Conservation (phyloP, 2,113 vertebrate genomes). For the Leptodactylus fuscus region DNA sequence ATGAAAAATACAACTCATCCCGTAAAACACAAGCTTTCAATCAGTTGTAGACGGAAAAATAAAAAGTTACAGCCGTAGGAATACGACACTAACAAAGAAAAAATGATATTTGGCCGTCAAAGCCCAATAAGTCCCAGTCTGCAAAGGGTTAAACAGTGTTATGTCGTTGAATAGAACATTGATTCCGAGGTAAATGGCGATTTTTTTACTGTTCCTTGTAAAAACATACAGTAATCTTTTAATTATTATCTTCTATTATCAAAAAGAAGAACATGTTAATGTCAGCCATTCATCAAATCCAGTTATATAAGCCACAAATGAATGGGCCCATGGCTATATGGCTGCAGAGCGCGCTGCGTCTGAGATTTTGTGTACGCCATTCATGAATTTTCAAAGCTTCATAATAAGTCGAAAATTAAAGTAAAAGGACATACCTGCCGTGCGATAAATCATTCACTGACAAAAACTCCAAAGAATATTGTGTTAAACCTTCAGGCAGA, state of each 20-base stretch:
- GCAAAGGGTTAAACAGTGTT: too few relatives aligned
- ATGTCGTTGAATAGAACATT: too few relatives aligned
- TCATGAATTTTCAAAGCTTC: conserved; percentile 34
- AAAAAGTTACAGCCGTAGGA: too few relatives aligned
- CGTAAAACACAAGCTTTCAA: too few relatives aligned
- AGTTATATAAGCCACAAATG: not conserved
- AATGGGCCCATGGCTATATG: not conserved
- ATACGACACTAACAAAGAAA: too few relatives aligned
- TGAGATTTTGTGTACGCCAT: not conserved
- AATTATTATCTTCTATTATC: not conserved
- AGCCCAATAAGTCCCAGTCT: too few relatives aligned
- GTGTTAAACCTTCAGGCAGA: conserved; percentile 45
- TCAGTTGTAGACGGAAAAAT: too few relatives aligned
- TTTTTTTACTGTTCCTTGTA: too few relatives aligned
- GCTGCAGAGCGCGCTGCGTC: not conserved
- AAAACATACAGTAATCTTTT: not conserved
- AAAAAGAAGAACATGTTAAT: not conserved
- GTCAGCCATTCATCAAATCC: not conserved
- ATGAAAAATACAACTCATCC: too few relatives aligned
- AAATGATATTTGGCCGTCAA: too few relatives aligned
- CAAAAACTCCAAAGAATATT: conserved; percentile 15
- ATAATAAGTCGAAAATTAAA: conserved; percentile 19
- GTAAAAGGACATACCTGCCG: conserved; percentile 34
- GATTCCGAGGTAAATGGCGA: too few relatives aligned
- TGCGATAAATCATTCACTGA: conserved; percentile 22